Evolutionary conservation across 2,888 invertebrate genomes (phyloP).

Genomic region (Timema podura): DNA sequence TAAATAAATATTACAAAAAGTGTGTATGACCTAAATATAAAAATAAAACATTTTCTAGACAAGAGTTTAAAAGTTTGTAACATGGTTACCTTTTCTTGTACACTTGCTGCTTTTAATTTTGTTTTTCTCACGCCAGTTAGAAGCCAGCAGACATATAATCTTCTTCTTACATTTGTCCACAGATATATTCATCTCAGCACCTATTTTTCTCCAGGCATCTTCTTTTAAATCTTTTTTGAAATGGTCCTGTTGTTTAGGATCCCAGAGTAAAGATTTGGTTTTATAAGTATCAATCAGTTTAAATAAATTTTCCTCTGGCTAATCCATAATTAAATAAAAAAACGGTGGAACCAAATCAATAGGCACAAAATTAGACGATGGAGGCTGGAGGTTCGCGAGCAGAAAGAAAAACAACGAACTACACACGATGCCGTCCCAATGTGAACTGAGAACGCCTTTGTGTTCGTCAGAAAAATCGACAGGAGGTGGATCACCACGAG

Average conservation of each 20-base stretch:
- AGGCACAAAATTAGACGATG: neutral
- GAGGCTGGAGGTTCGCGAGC: neutral
- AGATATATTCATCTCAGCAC: neutral
- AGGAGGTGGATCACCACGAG: neutral
- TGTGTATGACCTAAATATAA: no score
- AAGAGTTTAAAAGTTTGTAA: no score
- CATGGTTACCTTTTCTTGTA: no score
- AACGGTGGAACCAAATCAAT: no score
- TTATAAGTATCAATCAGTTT: no score
- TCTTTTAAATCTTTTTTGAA: neutral
- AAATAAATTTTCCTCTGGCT: no score
- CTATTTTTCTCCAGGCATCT: neutral
- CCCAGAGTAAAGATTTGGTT: neutral
- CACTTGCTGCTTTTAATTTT: neutral
- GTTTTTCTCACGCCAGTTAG: neutral
- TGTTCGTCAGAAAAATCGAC: neutral
- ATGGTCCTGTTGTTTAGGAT: neutral
- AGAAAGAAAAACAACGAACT: neutral
- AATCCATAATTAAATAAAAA: neutral
- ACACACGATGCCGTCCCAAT: neutral
- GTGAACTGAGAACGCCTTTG: no score
- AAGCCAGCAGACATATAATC: neutral
- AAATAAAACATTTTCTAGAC: no score
- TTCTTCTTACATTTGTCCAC: neutral
- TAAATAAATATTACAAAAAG: no score